A percentile compares a stretch with the other conserved stretches of the same genome.
Evolutionary conservation across 2,797 vertebrate species (phyloP).

Genomic region (Tragelaphus oryx): DNA sequence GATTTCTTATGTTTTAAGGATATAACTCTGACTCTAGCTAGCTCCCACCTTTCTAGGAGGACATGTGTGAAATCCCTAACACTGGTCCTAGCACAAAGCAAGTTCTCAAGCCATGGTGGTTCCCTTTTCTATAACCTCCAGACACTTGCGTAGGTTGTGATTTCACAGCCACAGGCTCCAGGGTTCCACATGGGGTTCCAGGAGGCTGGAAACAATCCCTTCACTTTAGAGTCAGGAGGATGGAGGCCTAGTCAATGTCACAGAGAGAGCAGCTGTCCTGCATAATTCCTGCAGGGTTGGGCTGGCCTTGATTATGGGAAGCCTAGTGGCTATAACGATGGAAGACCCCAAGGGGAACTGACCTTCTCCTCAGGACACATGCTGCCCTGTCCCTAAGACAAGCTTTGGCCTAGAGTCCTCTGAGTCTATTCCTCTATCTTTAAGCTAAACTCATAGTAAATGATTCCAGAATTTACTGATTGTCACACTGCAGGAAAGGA

Average conservation of each 20-base stretch:
- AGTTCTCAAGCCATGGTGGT: not conserved
- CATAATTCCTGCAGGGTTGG: not conserved
- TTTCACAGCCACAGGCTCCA: not conserved
- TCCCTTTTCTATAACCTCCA: not conserved
- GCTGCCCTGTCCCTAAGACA: not conserved
- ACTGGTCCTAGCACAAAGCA: not conserved
- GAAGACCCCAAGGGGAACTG: not conserved
- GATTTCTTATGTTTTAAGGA: slow-evolving; percentile 21
- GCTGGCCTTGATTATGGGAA: not conserved
- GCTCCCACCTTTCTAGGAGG: not conserved
- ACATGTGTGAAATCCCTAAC: not conserved
- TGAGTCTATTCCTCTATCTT: not conserved
- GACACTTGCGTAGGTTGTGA: rapidly evolving
- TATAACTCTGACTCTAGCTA: not conserved
- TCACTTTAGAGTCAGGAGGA: not conserved
- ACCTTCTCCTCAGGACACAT: not conserved
- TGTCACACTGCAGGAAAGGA: not conserved
- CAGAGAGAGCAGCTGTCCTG: not conserved
- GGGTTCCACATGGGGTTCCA: not conserved
- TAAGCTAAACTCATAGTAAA: not conserved
- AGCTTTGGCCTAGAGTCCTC: not conserved
- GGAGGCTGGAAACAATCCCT: not conserved
- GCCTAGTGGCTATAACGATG: not conserved
- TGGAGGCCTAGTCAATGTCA: not conserved
- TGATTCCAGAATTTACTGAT: not conserved